Evolutionary conservation across 2,113 vertebrate genomes (phyloP).

Genomic region (Eleginops maclovinus): DNA sequence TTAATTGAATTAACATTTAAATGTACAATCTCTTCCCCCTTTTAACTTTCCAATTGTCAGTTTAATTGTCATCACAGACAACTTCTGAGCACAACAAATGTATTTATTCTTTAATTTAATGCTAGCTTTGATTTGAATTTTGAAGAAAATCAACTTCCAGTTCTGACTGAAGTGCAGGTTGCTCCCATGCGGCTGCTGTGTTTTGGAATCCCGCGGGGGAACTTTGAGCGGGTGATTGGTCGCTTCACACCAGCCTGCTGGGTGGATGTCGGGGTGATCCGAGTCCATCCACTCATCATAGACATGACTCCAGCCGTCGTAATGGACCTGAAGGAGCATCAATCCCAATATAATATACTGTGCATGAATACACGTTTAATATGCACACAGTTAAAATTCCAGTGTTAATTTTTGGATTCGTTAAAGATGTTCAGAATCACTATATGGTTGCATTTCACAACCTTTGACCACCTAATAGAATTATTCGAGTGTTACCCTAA

Average conservation of each 20-base stretch:
- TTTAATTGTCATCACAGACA: too few relatives aligned
- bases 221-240: conserved; percentile 93
- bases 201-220: conserved; percentile 85
- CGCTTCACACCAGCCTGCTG: conserved; percentile 94
- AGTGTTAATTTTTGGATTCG: neutral
- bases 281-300: conserved; percentile 98
- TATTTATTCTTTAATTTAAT: neutral
- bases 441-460: neutral
- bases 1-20: neutral
- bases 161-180: neutral
- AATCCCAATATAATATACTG: neutral
- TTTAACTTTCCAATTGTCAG: neutral
- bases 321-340: conserved; percentile 88
- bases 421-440: neutral
- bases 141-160: neutral
- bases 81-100: neutral
- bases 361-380: neutral
- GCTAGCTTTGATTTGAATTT: neutral
- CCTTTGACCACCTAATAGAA: too few relatives aligned
- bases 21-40: neutral
- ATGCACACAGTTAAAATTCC: neutral
- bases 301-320: conserved; percentile 95
- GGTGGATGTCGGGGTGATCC: conserved; percentile 95
- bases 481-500: conserved; percentile 92
- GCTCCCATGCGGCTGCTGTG: conserved; percentile 75